phyloP scores from a whole-genome alignment of 2,113 vertebrate species.

The Psittacara wagleri region DNA sequence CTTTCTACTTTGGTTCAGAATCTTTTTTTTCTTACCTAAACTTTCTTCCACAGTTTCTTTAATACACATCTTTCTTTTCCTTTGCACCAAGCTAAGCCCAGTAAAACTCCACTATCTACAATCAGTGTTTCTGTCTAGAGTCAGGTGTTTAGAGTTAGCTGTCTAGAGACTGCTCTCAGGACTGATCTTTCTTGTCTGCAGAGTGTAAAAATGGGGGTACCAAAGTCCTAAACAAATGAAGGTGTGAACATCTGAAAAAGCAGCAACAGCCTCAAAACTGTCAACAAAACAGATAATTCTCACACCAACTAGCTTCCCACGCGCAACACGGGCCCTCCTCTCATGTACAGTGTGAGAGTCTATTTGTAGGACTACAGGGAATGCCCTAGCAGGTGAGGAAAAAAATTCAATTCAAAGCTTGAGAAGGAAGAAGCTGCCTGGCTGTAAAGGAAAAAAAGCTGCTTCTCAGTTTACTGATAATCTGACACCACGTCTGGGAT shows the following conservation, averaged over 20 bases:
- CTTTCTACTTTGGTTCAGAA: background rate
- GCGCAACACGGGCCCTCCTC: rapidly evolving
- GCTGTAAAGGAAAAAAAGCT: background rate
- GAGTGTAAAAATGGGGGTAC: background rate
- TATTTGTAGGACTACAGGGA: conserved; percentile 34
- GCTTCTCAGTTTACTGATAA: conserved; percentile 39
- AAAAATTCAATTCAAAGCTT: background rate
- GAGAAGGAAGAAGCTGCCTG: background rate
- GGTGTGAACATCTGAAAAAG: background rate
- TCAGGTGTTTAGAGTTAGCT: background rate
- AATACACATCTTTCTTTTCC: background rate
- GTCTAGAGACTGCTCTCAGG: background rate
- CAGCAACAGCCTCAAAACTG: background rate
- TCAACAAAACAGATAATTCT: conserved; percentile 28
- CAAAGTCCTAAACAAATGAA: background rate
- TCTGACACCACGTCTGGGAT: background rate
- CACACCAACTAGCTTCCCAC: background rate
- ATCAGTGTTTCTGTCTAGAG: background rate
- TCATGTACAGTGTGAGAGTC: background rate
- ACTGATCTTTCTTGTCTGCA: background rate
- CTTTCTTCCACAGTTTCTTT: background rate
- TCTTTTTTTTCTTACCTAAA: background rate
- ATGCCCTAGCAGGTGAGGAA: background rate
- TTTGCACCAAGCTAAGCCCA: background rate
- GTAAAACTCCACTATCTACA: background rate